Conservation (phyloP, 2,797 vertebrate genomes). For the Chelonia mydas region DNA sequence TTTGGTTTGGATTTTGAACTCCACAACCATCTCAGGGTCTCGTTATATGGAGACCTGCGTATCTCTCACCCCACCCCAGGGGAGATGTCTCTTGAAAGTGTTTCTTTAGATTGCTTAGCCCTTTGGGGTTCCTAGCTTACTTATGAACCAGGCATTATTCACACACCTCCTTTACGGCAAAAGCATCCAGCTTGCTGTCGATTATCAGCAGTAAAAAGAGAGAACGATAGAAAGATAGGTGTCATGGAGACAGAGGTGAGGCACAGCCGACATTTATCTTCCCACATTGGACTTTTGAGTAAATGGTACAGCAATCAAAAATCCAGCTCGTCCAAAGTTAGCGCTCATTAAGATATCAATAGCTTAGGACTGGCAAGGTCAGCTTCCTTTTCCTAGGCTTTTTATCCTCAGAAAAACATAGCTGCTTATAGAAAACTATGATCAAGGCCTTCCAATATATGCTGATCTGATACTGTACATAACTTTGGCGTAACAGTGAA, state of each 20-base stretch:
- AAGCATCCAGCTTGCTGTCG: not conserved
- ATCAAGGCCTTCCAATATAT: not conserved
- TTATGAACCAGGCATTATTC: not conserved
- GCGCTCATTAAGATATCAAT: not conserved
- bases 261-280: not conserved
- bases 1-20: not conserved
- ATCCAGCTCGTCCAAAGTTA: not conserved
- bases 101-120: not conserved
- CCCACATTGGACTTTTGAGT: not conserved
- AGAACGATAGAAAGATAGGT: not conserved
- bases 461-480: not conserved
- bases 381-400: not conserved
- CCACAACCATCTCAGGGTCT: not conserved
- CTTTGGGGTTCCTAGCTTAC: no score
- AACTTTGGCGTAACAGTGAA: not conserved
- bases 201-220: not conserved
- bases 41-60: not conserved
- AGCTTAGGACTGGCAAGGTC: not conserved
- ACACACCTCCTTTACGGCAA: not conserved
- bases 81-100: not conserved
- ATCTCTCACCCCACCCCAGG: no score
- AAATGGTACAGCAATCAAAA: not conserved
- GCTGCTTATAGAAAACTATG: not conserved
- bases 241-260: not conserved
- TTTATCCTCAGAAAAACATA: not conserved